phyloP scores from a whole-genome alignment of 53 echinoderm and acorn worm genomes.

The Holothuria leucospilota region DNA sequence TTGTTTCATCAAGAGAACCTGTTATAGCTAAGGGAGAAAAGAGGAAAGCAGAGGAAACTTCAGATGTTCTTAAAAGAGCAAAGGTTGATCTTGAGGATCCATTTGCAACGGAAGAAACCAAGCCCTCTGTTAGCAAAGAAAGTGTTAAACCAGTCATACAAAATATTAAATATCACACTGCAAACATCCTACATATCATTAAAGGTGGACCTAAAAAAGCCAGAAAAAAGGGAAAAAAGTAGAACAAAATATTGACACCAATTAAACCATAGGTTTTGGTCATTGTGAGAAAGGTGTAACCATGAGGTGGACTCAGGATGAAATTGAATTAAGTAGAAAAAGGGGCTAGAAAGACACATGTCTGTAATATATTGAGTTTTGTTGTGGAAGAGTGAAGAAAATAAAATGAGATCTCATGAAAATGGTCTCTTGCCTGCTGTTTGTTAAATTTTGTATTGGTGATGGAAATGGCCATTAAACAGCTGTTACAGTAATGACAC shows the following conservation, averaged over 20 bases:
- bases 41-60: conserved; percentile 3
- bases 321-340: too few relatives aligned
- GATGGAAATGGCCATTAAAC: too few relatives aligned
- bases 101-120: neutral
- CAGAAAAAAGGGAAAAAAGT: neutral
- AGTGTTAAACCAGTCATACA: neutral
- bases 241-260: neutral
- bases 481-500: too few relatives aligned
- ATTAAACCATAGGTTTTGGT: too few relatives aligned
- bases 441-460: too few relatives aligned
- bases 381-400: too few relatives aligned
- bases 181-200: conserved; percentile 23
- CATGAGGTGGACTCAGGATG: too few relatives aligned
- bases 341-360: too few relatives aligned
- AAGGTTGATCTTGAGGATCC: conserved; percentile 26
- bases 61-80: neutral
- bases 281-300: too few relatives aligned
- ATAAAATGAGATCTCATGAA: too few relatives aligned
- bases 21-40: neutral
- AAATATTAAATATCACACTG: conserved; percentile 10
- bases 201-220: conserved; percentile 10
- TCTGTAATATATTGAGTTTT: too few relatives aligned
- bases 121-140: neutral
- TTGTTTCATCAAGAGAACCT: neutral
- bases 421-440: too few relatives aligned